Evolutionary conservation across 2,888 invertebrate genomes (phyloP), one percentile per base, ranked within the genome.

Genomic region (Volucella inflata): DNA sequence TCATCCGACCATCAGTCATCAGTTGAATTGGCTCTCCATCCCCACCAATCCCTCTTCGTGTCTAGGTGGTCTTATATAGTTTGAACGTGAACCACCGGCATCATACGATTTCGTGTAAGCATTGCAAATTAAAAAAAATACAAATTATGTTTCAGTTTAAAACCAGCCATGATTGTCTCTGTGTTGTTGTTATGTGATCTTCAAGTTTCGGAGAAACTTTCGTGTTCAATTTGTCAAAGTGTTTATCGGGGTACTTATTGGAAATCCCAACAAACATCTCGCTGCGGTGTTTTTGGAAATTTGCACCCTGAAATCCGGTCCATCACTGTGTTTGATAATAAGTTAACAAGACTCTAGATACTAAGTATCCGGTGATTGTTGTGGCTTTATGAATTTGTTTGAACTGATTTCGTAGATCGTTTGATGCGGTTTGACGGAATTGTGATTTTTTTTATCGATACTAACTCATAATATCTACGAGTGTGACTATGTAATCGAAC

Each of bases 21-120:
- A 57, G 11, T 70, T 76, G 68, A 46, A 40, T 55, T 65, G 16
- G 59, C 38, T 55, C 46, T 55, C 67, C 48, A 30, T 36, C 62
- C 14, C 44, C 44, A 48, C 55, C 30, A 10, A 2, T 64, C 57
- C 42, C 30, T 16, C 14, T 44, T 71, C 55, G 51, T 62, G 40
- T 16, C 59, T 71, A 12, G 55, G 53, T 76, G 51, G 46, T 53
- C 9, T n/a, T 11, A 8, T 2, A 14, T 48, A 48, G 57, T 57
- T 55, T 36, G 70, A 60, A 60, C 40, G 76, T 55, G 50, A 46
- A 51, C 74, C 80, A 76, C 40, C 60, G 75, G 70, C 65, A 75
- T 80, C 84, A 65, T 76, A 65, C 84, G 80, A 80, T 80, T 84
- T 80, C 50, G 60, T 72, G 84, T 84, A 84, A 84, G 84, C 70